A percentile compares a stretch with the other conserved stretches of the same genome.
Evolutionary conservation across 2,888 invertebrate species (phyloP).

Genomic region (Pammene aurita): DNA sequence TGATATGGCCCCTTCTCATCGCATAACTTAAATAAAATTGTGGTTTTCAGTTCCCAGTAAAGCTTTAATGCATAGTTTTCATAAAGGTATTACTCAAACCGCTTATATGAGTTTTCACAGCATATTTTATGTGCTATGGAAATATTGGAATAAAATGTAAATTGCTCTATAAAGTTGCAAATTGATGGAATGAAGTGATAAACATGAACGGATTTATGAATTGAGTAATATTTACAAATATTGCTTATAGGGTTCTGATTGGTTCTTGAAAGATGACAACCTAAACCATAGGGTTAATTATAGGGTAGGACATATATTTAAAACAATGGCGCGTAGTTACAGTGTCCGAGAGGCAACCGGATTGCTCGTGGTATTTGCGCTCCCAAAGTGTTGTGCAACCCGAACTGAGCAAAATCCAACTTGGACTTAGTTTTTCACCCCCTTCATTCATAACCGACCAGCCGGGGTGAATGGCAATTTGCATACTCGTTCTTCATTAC

Average conservation of each 20-base stretch:
- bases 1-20: not conserved
- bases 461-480: too few relatives aligned
- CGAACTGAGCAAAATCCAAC: too few relatives aligned
- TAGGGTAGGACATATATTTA: too few relatives aligned
- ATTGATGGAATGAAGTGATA: conserved; percentile 5
- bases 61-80: conserved; percentile 21
- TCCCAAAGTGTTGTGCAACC: too few relatives aligned
- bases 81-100: conserved; percentile 5
- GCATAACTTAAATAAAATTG: not conserved
- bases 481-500: too few relatives aligned
- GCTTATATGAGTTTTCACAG: conserved; percentile 21
- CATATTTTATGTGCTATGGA: conserved; percentile 4
- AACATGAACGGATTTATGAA: not conserved
- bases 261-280: not conserved
- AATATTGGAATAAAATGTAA: conserved; percentile 8
- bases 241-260: not conserved
- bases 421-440: too few relatives aligned
- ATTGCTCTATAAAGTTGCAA: conserved; percentile 17
- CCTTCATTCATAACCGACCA: too few relatives aligned
- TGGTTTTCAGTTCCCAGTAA: not conserved
- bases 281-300: too few relatives aligned
- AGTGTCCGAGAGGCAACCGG: too few relatives aligned
- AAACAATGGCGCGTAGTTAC: too few relatives aligned
- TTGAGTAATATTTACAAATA: not conserved
- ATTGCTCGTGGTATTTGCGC: too few relatives aligned